phyloP scores from a whole-genome alignment of 2,113 vertebrate genomes.

The Glareola pratincola region DNA sequence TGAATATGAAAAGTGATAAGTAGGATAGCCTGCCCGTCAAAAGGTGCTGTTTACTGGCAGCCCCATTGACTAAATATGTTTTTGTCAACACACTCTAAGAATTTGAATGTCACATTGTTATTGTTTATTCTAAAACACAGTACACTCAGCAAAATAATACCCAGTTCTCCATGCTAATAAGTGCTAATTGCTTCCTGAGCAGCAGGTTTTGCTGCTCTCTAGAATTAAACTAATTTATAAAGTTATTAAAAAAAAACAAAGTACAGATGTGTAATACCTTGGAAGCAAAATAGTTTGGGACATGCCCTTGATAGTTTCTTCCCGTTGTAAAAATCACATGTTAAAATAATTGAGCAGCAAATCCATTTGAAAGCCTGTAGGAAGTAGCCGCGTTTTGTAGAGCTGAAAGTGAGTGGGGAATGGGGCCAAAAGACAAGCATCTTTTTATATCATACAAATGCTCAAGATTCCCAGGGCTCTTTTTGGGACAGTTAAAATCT shows the following conservation, averaged over 20 bases:
- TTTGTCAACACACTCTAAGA: not conserved
- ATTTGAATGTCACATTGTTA: not conserved
- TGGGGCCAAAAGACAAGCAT: not conserved
- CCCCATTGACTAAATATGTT: not conserved
- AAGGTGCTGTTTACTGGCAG: not conserved
- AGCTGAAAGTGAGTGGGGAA: not conserved
- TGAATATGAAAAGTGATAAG: not conserved
- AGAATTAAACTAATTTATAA: conserved; percentile 2
- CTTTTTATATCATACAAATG: not conserved
- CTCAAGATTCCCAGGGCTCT: not conserved
- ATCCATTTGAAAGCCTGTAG: not conserved
- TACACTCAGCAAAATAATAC: not conserved
- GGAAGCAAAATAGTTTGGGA: not conserved
- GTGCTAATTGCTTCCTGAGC: not conserved
- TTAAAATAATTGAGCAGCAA: not conserved
- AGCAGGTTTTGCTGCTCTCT: not conserved
- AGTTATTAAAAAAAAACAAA: not conserved
- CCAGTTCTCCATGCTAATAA: not conserved
- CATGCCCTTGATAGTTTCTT: not conserved
- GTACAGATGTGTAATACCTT: not conserved
- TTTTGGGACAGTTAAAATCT: not conserved
- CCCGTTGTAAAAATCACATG: not conserved
- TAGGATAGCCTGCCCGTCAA: not conserved
- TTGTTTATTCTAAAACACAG: not conserved
- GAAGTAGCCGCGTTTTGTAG: not conserved